Conservation (phyloP, 2,888 invertebrate genomes). For the Tigriopus californicus region DNA sequence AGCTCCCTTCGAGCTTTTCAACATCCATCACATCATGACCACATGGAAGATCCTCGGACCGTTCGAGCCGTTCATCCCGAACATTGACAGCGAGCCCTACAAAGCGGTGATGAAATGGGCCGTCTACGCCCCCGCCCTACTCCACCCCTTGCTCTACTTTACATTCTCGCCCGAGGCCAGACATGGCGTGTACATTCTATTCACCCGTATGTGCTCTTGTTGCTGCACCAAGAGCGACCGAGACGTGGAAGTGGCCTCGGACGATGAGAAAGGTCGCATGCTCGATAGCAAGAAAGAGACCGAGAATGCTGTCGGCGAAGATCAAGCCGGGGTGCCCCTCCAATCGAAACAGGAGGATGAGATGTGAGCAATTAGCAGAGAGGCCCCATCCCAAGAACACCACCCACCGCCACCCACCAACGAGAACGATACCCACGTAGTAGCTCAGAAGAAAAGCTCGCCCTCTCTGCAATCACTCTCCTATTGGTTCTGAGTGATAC, state of each 20-base stretch:
- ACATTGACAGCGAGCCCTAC: slow-evolving; percentile 8
- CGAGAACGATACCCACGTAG: no score
- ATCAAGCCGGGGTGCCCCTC: slow-evolving; percentile 5
- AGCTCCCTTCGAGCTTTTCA: slow-evolving; percentile 15
- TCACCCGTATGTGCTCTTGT: slow-evolving; percentile 10
- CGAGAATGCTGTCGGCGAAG: neutral
- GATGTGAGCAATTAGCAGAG: slow-evolving; percentile 6
- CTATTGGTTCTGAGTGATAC: no score
- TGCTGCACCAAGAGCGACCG: slow-evolving; percentile 7
- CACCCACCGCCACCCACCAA: no score
- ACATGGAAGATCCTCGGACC: slow-evolving; percentile 4
- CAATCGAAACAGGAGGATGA: slow-evolving; percentile 15
- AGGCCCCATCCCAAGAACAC: no score
- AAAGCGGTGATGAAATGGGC: slow-evolving; percentile 16
- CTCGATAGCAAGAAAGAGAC: neutral
- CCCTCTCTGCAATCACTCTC: no score
- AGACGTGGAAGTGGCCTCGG: slow-evolving; percentile 6
- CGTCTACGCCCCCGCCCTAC: slow-evolving; percentile 11
- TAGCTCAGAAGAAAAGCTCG: no score
- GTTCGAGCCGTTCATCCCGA: neutral
- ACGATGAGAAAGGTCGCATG: slow-evolving; percentile 13
- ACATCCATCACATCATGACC: slow-evolving; percentile 9
- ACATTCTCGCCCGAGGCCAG: slow-evolving; percentile 11
- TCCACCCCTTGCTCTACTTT: slow-evolving; percentile 16
- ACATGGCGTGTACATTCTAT: slow-evolving; percentile 14